Percentiles rank a stretch among this genome's conserved stretches.
These are phyloP conservation scores for Apocrypta bakeri DNA, from an alignment of 1,140 invertebrate species.

Conservation along the genomic window DNA sequence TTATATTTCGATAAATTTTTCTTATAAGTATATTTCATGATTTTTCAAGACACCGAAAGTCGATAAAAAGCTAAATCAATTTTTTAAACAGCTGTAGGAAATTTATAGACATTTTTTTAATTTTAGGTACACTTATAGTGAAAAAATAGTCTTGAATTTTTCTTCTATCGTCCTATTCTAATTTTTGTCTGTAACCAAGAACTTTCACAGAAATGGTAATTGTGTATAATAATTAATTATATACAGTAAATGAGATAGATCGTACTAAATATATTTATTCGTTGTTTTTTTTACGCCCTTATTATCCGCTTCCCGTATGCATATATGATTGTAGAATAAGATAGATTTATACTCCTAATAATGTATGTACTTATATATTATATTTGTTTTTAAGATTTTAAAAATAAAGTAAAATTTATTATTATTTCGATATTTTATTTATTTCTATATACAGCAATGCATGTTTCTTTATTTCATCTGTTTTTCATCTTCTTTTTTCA, in stretches of 20 bases:
- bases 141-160: constrained; percentile 53
- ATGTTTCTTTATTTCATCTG: too few species aligned
- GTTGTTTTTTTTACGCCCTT: constrained; percentile 44
- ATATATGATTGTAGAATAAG: background rate
- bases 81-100: constrained; percentile 54
- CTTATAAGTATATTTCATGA: constrained; percentile 54
- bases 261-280: constrained; percentile 52
- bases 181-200: constrained; percentile 54
- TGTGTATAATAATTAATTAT: constrained; percentile 54
- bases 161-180: constrained; percentile 52
- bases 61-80: constrained; percentile 55
- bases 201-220: constrained; percentile 55
- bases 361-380: constrained; percentile 3
- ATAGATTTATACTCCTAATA: constrained; percentile 3
- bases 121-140: constrained; percentile 54
- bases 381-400: constrained; percentile 3
- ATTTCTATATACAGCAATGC: background rate
- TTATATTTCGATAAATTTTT: constrained; percentile 55
- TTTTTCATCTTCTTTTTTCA: too few species aligned
- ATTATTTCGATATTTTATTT: background rate
- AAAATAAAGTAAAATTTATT: constrained; percentile 4
- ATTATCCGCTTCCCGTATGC: constrained; percentile 32
- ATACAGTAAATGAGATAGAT: constrained; percentile 55
- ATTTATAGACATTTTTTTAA: constrained; percentile 54
- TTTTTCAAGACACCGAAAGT: constrained; percentile 54